Base-by-base conservation (phyloP, 2,797 vertebrate genomes). In the Fratercula arctica region DNA sequence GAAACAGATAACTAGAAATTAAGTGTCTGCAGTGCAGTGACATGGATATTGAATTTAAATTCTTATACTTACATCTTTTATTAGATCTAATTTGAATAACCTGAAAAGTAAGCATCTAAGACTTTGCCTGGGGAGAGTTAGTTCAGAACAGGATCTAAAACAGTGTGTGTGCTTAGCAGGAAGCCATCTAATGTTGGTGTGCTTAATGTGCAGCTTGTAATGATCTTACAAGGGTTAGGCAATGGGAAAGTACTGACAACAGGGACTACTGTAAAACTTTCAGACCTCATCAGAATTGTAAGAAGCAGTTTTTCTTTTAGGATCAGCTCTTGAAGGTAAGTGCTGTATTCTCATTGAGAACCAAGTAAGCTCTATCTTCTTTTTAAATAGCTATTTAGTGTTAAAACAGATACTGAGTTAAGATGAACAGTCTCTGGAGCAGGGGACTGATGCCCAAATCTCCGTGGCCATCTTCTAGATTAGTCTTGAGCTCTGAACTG, bases 71-170 rank as follows among this genome's bases (percentile, higher is more conserved):
- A 2, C 11, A 11, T 66, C 17, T 86, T 57, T 78, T 83, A 59
- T 74, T 91, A 95, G 48, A 46, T 67, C 37, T 81, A 35, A 75
- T 88, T 91, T 95, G 80, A 88, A 81, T 94, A 96, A 94, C 83
- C 76, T 79, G 88, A 88, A 79, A 73, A 91, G 82, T 80, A 25
- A 90, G 76, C 16, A 13, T 91, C 79, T 87, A 31, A 68, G 89
- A 54, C 51, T 70, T 78, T 75, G 67, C 88, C 76, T 85, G 69
- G 15, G 73, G 85, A 76, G 69, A 73, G 53, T 11, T 33, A 50
- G 72, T 84, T 89, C 37, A 91, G 87, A 80, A 69, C 54, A 80
- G 84, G 43, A 82, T 92, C 70, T 63, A 53, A 76, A 79, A n/a
- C 81, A 87, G 56, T 25, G 16, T 50, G 68, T 76, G 43, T 57